These are phyloP conservation scores for Cydia strobilella DNA, from an alignment of 1,140 invertebrate species.

Conservation along the genomic window DNA sequence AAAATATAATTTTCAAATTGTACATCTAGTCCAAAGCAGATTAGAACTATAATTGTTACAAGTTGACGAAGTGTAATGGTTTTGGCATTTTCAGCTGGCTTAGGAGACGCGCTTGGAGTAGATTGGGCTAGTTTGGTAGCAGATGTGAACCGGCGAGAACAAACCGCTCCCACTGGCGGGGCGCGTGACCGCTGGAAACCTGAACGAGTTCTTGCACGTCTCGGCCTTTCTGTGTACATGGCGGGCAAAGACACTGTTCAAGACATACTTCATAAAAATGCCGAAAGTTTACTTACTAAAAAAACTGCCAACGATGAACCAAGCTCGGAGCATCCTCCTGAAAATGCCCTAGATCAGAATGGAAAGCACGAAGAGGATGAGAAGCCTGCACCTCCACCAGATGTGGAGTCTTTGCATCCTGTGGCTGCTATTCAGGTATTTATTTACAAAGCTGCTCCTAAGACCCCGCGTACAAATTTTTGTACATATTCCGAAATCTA, in stretches of 20 bases:
- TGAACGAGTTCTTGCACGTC: constrained; percentile 84
- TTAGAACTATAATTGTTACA: too few relatives aligned
- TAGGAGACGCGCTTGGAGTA: constrained; percentile 93
- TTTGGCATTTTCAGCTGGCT: constrained; percentile 79
- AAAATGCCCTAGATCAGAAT: constrained; percentile 44
- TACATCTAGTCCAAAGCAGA: too few relatives aligned
- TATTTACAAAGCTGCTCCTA: constrained; percentile 19
- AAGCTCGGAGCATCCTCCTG: constrained; percentile 41
- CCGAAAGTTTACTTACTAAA: constrained; percentile 53
- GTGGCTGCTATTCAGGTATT: constrained; percentile 83
- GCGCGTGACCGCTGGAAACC: constrained; percentile 89
- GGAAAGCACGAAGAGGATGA: constrained; percentile 44
- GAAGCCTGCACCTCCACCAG: constrained; percentile 41
- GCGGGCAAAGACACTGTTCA: constrained; percentile 84
- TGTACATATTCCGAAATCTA: too few relatives aligned
- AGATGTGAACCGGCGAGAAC: constrained; percentile 84
- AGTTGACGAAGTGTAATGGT: constrained; percentile 54
- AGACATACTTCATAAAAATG: constrained; percentile 81
- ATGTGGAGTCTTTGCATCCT: constrained; percentile 77
- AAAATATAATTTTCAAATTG: neutral
- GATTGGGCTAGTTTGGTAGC: constrained; percentile 94
- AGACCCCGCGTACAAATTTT: too few relatives aligned
- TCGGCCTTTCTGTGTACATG: constrained; percentile 87
- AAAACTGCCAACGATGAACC: constrained; percentile 36
- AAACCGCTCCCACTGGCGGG: constrained; percentile 78